Percentiles rank a stretch among this genome's conserved stretches.
These are phyloP conservation scores for Suricata suricatta DNA, from an alignment of 2,113 vertebrate species.

Conservation along the genomic window DNA sequence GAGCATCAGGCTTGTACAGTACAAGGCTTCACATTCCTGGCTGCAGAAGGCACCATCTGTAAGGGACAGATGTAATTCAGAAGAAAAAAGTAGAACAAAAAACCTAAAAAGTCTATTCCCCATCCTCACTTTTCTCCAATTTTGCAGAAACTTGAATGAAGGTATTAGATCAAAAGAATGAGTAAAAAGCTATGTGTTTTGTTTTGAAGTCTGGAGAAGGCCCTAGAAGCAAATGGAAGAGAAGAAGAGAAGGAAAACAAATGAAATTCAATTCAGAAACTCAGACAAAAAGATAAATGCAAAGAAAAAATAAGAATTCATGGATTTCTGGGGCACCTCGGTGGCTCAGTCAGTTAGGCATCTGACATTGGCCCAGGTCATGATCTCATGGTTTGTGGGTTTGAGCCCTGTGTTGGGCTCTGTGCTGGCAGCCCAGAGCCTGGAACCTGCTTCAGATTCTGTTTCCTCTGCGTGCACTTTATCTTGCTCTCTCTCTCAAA, in stretches of 20 bases:
- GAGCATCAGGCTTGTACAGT: not conserved
- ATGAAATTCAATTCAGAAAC: constrained; percentile 13
- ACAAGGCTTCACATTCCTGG: not conserved
- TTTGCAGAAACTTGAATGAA: constrained; percentile 22
- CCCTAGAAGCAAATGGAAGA: not conserved
- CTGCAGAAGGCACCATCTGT: not conserved
- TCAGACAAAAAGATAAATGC: not conserved
- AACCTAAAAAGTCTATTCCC: not conserved
- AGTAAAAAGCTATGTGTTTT: not conserved
- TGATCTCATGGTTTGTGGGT: too few relatives aligned
- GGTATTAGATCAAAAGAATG: not conserved
- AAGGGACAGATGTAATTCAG: not conserved
- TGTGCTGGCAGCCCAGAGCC: too few relatives aligned
- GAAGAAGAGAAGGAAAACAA: not conserved
- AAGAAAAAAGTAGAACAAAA: not conserved
- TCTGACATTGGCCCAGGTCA: too few relatives aligned
- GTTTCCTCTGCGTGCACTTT: too few relatives aligned
- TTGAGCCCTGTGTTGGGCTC: too few relatives aligned
- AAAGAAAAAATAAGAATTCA: not conserved
- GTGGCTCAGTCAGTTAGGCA: too few relatives aligned
- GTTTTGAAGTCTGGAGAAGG: not conserved
- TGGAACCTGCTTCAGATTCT: too few relatives aligned
- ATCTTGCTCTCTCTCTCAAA: too few relatives aligned
- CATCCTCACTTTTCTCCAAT: not conserved
- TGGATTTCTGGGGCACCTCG: not conserved